These are phyloP conservation scores for Campoletis sonorensis DNA, from an alignment of 1,140 invertebrate genomes.

Conservation along the genomic window DNA sequence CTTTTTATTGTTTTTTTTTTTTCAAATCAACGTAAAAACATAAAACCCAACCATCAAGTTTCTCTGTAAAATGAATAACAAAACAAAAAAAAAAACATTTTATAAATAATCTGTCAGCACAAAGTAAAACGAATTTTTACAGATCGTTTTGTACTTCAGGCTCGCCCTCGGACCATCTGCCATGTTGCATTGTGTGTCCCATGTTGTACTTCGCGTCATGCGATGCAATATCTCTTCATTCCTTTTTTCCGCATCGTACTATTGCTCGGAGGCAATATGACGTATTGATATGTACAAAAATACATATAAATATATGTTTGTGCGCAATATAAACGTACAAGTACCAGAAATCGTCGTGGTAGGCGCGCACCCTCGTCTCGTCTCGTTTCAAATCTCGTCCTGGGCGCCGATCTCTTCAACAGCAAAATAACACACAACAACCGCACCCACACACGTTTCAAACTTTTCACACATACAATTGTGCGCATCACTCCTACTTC, in stretches of 20 bases:
- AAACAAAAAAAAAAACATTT: no score
- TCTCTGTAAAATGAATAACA: no score
- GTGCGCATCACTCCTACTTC: neutral
- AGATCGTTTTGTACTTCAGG: neutral
- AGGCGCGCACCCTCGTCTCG: neutral
- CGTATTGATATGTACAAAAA: neutral
- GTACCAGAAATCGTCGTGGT: neutral
- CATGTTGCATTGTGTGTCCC: slow-evolving; percentile 55
- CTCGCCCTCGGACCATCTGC: slow-evolving; percentile 27
- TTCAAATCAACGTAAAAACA: no score
- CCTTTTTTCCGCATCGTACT: neutral
- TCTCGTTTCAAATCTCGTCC: slow-evolving; percentile 9
- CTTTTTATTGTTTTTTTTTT: no score
- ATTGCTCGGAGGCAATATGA: neutral
- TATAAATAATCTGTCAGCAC: neutral
- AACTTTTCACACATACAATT: neutral
- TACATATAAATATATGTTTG: neutral
- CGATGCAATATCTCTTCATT: slow-evolving; percentile 44
- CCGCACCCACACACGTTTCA: neutral
- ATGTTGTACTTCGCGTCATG: slow-evolving; percentile 59
- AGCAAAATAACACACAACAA: neutral
- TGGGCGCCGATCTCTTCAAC: neutral
- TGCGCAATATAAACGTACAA: neutral
- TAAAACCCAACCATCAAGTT: no score
- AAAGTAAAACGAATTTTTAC: neutral